Base-by-base conservation (phyloP, 2,888 invertebrate species). In the Carpatolechia fugitivella region DNA sequence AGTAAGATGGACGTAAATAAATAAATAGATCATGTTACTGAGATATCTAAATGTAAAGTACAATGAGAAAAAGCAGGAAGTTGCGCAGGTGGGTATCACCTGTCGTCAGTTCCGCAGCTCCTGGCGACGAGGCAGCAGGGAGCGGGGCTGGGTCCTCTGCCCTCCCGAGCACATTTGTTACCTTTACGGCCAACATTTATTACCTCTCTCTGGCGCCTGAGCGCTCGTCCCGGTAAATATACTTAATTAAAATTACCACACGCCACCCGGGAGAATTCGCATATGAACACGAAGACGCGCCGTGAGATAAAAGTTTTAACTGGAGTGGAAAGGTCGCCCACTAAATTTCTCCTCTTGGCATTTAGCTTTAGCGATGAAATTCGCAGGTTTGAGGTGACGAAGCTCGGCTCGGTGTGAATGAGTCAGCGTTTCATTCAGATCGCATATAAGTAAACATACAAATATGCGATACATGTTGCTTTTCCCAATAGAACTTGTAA, bases 221-320 rank as follows among this genome's bases (percentile, higher is more conserved):
- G 66, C 70, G 75, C 79, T 75, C 77, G 74, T 80, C 76, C 76
- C 78, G 69, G 76, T 79, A 82, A 85, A 85, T 82, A 83, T 81
- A 80, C 78, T 86, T 87, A 86, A 87, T 87, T 87, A 87, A 86
- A 87, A 87, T 85, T 83, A 82, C 81, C 83, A 72, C 82, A 80
- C 80, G 74, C 72, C 66, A 66, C 78, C 74, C 72, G 59, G 59
- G 74, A 76, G 78, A 68, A 70, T 78, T 74, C 66, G 65, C 74
- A 70, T 70, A 72, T 66, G 70, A 74, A 75, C 70, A 69, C 64
- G 72, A 76, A 80, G 76, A 80, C 71, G 65, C 62, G 73, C 74
- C 71, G 71, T 65, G 69, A 69, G 75, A 76, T 76, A 74, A 76
- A 81, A 78, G 68, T 78, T 78, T 74, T 62, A 59, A 52, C 46